Percentiles rank a stretch among this genome's conserved stretches.
Evolutionary conservation across 2,113 vertebrate species (phyloP).

Genomic region (Otis tarda): DNA sequence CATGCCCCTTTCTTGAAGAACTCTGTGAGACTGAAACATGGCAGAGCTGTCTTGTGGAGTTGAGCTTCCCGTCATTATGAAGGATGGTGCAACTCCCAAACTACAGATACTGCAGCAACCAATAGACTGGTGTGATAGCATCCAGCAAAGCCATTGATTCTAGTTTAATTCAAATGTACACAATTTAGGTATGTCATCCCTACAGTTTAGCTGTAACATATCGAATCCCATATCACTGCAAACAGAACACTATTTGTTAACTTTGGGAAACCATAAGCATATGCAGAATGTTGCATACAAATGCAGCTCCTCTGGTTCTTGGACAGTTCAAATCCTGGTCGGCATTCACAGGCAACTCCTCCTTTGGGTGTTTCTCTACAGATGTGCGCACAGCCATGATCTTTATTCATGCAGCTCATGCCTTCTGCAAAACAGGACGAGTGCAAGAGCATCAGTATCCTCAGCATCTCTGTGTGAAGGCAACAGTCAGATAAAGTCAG

Average conservation of each 20-base stretch:
- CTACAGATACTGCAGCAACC: neutral
- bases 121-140: neutral
- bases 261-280: neutral
- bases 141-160: neutral
- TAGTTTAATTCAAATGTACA: neutral
- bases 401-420: slow-evolving; percentile 98
- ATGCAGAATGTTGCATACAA: slow-evolving; percentile 79
- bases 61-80: neutral
- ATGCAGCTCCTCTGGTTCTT: slow-evolving; percentile 93
- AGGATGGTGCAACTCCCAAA: neutral
- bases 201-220: neutral
- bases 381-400: slow-evolving; percentile 95
- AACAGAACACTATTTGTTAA: neutral
- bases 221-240: neutral
- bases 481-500: neutral
- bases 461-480: neutral
- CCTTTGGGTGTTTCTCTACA: slow-evolving; percentile 94
- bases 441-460: neutral
- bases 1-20: neutral
- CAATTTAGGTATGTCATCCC: neutral
- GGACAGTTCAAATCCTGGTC: slow-evolving; percentile 94
- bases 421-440: slow-evolving; percentile 85
- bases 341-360: slow-evolving; percentile 92
- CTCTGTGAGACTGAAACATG: neutral
- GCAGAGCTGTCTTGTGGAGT: neutral